phyloP scores from a whole-genome alignment of 2,113 vertebrate genomes.

The Hymenochirus boettgeri region DNA sequence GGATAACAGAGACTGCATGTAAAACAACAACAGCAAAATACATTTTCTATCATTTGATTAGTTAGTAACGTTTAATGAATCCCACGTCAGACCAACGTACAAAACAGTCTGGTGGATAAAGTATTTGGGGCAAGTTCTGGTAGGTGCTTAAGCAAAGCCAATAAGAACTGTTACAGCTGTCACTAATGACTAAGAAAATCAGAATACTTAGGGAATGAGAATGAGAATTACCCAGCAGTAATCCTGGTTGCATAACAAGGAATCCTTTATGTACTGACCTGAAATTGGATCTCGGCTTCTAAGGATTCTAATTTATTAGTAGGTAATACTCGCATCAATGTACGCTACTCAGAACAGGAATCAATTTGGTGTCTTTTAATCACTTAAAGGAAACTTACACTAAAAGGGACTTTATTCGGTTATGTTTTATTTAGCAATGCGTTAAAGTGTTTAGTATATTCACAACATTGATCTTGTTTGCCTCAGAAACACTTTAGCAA shows the following conservation, averaged over 20 bases:
- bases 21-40: no score
- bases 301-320: conserved; percentile 25
- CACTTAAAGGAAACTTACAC: no score
- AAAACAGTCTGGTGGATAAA: conserved; percentile 13
- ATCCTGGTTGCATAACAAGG: conserved; percentile 34
- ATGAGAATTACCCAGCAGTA: conserved; percentile 34
- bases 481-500: no score
- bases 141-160: conserved; percentile 37
- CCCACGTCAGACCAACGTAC: conserved; percentile 14
- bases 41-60: no score
- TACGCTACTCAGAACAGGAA: no score
- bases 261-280: conserved; percentile 37
- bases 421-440: no score
- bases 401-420: no score
- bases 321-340: conserved; percentile 25
- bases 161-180: conserved; percentile 44
- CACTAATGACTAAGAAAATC: conserved; percentile 32
- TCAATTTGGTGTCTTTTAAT: no score
- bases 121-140: conserved; percentile 36
- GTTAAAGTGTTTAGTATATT: no score
- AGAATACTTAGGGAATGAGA: conserved; percentile 36
- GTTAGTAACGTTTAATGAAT: neutral
- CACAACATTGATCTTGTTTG: no score
- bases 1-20: no score
- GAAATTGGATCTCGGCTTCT: conserved; percentile 28